Conservation (phyloP, 2,797 vertebrate species). For the Sebastolobus alascanus region DNA sequence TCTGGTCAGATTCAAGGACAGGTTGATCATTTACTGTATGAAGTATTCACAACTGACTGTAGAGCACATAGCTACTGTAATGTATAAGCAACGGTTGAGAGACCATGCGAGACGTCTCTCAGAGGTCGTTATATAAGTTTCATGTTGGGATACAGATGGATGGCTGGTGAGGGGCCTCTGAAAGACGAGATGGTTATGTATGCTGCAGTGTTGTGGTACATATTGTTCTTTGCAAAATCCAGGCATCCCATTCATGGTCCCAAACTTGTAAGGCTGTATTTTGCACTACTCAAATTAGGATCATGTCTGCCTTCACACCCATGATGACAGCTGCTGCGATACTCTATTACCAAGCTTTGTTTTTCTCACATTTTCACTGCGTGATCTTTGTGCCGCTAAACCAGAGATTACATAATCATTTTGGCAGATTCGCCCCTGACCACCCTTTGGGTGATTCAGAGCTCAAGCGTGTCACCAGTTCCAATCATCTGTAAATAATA, state of each 20-base stretch:
- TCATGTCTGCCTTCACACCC: slow-evolving; percentile 22
- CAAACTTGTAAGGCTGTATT: not conserved
- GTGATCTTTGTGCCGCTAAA: slow-evolving; percentile 53
- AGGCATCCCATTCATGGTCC: not conserved
- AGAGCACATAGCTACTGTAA: slow-evolving; percentile 19
- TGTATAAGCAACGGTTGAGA: not conserved
- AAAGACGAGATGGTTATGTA: slow-evolving; percentile 18
- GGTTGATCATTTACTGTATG: slow-evolving; percentile 27
- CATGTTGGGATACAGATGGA: not conserved
- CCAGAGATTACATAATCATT: slow-evolving; percentile 57
- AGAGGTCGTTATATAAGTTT: slow-evolving; percentile 3
- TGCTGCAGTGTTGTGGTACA: not conserved
- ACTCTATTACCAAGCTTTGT: slow-evolving; percentile 40
- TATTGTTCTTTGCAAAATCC: slow-evolving; percentile 28
- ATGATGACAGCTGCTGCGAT: slow-evolving; percentile 55
- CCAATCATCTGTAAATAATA: slow-evolving; percentile 44
- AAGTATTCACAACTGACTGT: slow-evolving; percentile 3
- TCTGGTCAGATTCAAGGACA: slow-evolving; percentile 21
- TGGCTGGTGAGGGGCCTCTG: slow-evolving; percentile 6
- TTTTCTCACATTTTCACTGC: slow-evolving; percentile 59
- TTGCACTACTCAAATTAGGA: slow-evolving; percentile 6
- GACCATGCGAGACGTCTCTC: not conserved
- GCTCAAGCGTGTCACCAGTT: slow-evolving; percentile 34
- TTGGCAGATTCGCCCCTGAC: slow-evolving; percentile 59
- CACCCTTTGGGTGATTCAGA: slow-evolving; percentile 41